These are phyloP conservation scores for Ecdyonurus torrentis DNA, from an alignment of 2,888 invertebrate genomes.

Conservation along the genomic window DNA sequence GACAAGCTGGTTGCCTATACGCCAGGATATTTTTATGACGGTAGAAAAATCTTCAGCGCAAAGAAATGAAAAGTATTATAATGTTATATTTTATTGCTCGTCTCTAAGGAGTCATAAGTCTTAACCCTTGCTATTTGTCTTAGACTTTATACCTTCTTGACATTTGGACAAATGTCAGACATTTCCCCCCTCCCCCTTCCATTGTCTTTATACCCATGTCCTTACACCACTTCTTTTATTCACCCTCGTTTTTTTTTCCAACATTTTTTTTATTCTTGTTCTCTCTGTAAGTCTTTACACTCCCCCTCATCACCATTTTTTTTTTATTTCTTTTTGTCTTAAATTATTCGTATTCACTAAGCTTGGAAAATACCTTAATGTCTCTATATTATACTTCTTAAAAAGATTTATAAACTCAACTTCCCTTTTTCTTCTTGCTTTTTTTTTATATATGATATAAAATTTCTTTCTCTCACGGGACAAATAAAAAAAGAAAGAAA, in stretches of 20 bases:
- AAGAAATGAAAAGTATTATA: too few species aligned
- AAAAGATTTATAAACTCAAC: too few species aligned
- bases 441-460: neutral
- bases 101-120: neutral
- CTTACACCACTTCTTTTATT: neutral
- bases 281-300: neutral
- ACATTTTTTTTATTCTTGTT: neutral
- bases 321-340: neutral
- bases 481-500: neutral
- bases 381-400: neutral
- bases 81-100: neutral
- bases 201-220: neutral
- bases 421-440: neutral
- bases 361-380: neutral
- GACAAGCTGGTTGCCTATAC: neutral
- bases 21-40: neutral
- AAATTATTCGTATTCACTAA: neutral
- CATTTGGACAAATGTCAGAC: slow-evolving; percentile 2
- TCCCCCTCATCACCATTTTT: slow-evolving; percentile 1
- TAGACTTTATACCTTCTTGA: slow-evolving; percentile 1
- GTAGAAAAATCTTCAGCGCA: too few species aligned
- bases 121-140: neutral
- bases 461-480: neutral
- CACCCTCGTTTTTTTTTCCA: neutral
- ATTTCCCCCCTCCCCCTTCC: neutral